Base-by-base conservation (phyloP, 2,113 vertebrate genomes). In the Scortum barcoo region DNA sequence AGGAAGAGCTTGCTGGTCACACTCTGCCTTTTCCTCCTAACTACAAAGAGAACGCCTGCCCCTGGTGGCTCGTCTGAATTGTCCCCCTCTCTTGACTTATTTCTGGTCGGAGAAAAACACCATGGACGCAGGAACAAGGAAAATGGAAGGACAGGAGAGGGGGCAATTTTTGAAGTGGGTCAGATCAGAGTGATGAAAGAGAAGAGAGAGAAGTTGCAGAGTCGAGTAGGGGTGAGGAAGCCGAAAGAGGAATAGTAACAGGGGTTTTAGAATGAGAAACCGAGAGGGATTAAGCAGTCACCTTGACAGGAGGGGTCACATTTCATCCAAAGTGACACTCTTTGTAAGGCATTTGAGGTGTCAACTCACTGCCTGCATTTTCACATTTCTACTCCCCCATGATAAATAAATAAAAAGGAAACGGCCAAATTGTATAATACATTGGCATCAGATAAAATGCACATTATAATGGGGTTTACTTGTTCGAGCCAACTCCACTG, bases 31-130 rank as follows among this genome's bases (percentile, higher is more conserved):
- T 88, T 6, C 72, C 80, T 60, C 77, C 80, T 1, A 56, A 78
- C 85, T 77, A 88, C 87, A 91, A 88, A 92, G 82, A 80, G 51
- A 71, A 44, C 38, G 10, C 36, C 76, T 86, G 78, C 78, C 84
- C 68, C 80, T 28, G 53, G 61, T 67, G 76, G 72, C 80, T 76
- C 11, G 33, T 74, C 67, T 14, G 19, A 84, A 86, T 60, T 80
- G 85, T 80, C 38, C 70, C 72, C 51, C 9, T 87, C 80, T 80
- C 75, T 85, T 78, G 76, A 86, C 69, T 88, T 46, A 75, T 72
- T 88, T 76, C 58, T 66, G 33, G 38, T 71, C 60, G 50, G 48
- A 62, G 46, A 65, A 67, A 91, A 80, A 73, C 44, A 83, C 65
- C 75, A 83, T 86, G 81, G 71, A 85, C 22, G 33, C 19, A 22